Base-by-base conservation (phyloP, 2,888 invertebrate genomes). In the Tiliacea aurago region DNA sequence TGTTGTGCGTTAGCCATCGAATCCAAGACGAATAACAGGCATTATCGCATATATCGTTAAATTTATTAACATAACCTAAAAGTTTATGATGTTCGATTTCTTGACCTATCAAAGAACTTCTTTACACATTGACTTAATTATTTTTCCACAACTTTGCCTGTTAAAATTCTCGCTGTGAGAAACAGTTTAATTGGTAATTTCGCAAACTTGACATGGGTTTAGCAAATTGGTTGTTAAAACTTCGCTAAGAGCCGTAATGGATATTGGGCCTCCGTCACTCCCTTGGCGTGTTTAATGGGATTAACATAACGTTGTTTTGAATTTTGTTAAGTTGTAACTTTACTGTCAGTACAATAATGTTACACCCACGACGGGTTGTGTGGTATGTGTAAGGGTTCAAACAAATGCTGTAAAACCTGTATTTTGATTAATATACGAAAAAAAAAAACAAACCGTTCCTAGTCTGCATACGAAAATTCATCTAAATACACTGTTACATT, bases 151-250 rank as follows among this genome's bases (percentile, higher is more conserved):
- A 73, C 45, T 67, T 75, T 70, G 41, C 53, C 59, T 71, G 33
- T 70, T 74, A 59, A 76, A 82, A 61, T 74, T 71, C 58, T 70
- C 65, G 28, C 70, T 71, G 59, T 59, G 62, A 73, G 70, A 69
- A 71, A 84, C 70, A 64, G 65, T 82, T 79, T 88, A 86, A 88
- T 89, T 84, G 77, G 85, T 84, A 82, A 84, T 88, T 87, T 75
- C 55, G 68, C 59, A 58, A 86, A 84, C 84, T 84, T 89, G 88
- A 89, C 85, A 86, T 87, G 84, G 89, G 89, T 85, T 83, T 76
- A 75, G 83, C 84, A 88, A 88, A 90, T 90, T 89, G 87, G 83
- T 86, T 89, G 86, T 86, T 89, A 87, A 86, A 89, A 89, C 87
- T 90, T 89, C 66, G 77, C 67, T 77, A 81, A 87, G 76, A 77